Conservation (phyloP, 2,113 vertebrate genomes). For the Tringa solitaria region DNA sequence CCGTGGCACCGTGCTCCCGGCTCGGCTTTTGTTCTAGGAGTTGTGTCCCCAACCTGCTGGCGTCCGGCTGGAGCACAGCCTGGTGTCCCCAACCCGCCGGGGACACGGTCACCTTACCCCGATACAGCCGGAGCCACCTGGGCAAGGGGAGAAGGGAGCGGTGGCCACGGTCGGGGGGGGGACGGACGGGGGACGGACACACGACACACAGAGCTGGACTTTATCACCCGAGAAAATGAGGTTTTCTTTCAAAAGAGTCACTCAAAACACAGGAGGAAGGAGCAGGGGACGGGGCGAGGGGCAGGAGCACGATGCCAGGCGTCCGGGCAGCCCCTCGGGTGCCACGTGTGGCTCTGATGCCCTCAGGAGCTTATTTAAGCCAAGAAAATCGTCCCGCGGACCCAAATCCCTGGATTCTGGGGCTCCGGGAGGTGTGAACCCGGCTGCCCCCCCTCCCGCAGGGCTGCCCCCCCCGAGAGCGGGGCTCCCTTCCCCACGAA, state of each 20-base stretch:
- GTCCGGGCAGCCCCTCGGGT: neutral
- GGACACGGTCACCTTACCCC: neutral
- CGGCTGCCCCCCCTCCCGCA: neutral
- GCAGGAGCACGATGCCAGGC: neutral
- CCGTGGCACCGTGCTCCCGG: neutral
- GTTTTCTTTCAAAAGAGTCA: too few species aligned
- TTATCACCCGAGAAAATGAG: accelerated
- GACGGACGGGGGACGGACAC: too few species aligned
- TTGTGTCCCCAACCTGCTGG: too few species aligned
- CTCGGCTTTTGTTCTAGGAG: neutral
- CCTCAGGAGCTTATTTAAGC: neutral
- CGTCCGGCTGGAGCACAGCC: too few species aligned
- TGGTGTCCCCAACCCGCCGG: too few species aligned
- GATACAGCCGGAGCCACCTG: neutral
- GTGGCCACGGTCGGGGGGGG: accelerated
- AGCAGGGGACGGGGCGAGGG: neutral
- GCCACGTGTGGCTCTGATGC: accelerated
- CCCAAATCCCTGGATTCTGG: neutral
- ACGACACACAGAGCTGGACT: neutral
- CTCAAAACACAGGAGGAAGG: accelerated
- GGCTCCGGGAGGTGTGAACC: accelerated
- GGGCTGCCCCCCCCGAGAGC: neutral
- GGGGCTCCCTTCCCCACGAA: accelerated
- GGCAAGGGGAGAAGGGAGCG: neutral
- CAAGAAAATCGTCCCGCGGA: accelerated